Evolutionary conservation across 2,797 vertebrate genomes (phyloP).

Genomic region (Philypnodon macrostomus): DNA sequence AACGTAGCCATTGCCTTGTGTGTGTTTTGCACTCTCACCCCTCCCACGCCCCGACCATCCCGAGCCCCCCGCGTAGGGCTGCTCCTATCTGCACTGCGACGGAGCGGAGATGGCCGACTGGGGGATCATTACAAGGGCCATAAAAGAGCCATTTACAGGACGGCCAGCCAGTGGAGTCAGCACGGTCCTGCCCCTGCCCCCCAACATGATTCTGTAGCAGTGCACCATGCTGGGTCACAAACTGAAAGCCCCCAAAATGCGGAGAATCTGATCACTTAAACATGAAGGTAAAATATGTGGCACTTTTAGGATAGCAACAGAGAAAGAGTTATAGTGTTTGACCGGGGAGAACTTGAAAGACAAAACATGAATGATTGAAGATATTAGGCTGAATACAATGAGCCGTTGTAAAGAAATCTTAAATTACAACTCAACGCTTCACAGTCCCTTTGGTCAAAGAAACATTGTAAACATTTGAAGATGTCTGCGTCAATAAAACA

Average conservation of each 20-base stretch:
- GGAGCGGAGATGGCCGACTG: constrained; percentile 68
- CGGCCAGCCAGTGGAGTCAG: constrained; percentile 70
- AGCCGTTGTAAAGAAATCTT: not conserved
- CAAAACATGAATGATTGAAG: not conserved
- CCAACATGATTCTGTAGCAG: constrained; percentile 19
- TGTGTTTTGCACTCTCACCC: constrained; percentile 48
- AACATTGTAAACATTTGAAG: not conserved
- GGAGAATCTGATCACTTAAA: constrained; percentile 55
- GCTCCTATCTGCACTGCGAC: constrained; percentile 80
- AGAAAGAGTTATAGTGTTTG: constrained; percentile 7
- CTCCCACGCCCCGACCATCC: constrained; percentile 44
- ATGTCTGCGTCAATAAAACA: not conserved
- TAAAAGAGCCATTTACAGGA: constrained; percentile 81
- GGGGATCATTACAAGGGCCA: constrained; percentile 77
- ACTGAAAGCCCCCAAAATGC: constrained; percentile 49
- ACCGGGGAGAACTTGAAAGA: constrained; percentile 6
- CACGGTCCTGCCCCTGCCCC: constrained; percentile 47
- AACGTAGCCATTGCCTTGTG: constrained; percentile 36
- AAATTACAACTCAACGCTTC: not conserved
- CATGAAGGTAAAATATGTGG: constrained; percentile 49
- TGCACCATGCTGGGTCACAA: constrained; percentile 55
- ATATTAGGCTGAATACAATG: not conserved
- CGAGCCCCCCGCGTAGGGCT: constrained; percentile 37
- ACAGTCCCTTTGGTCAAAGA: not conserved
- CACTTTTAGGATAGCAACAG: constrained; percentile 36